These are phyloP conservation scores for Nipponia nippon DNA, from an alignment of 2,113 vertebrate genomes.

Conservation along the genomic window DNA sequence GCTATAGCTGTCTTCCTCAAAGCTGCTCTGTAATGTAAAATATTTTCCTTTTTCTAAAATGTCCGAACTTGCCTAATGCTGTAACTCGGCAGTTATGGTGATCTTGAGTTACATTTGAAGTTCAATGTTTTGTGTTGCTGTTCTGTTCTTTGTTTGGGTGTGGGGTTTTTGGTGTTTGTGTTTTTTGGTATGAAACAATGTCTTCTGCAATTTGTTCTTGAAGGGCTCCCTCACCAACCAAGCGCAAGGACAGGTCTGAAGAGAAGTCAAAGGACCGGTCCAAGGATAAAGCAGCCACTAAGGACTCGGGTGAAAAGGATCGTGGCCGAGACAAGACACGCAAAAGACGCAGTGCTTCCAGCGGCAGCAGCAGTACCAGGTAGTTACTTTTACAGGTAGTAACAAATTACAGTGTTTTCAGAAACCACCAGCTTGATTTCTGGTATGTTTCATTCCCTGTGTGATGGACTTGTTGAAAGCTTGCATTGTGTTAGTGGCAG, in stretches of 20 bases:
- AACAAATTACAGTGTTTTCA: not conserved
- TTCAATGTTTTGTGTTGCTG: not conserved
- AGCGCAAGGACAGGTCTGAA: slow-evolving; percentile 90
- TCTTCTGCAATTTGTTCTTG: not conserved
- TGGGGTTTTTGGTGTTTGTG: not conserved
- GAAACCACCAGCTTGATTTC: not conserved
- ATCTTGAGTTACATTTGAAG: not conserved
- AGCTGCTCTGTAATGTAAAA: not conserved
- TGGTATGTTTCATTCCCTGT: not conserved
- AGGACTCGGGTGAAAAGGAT: slow-evolving; percentile 89
- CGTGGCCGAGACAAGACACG: slow-evolving; percentile 89
- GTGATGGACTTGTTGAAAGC: not conserved
- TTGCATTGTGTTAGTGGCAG: not conserved
- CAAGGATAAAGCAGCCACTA: slow-evolving; percentile 87
- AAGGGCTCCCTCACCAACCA: slow-evolving; percentile 96
- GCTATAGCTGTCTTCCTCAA: not conserved
- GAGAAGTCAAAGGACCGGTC: slow-evolving; percentile 91
- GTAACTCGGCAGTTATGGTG: not conserved
- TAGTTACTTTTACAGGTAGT: not conserved
- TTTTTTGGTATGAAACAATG: not conserved
- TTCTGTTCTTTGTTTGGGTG: not conserved
- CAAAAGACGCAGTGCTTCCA: slow-evolving; percentile 92
- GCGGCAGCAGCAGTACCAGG: slow-evolving; percentile 91
- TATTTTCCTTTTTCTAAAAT: not conserved
- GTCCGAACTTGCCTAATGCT: not conserved